Conservation (phyloP, 2,888 invertebrate species). For the Mesorhabditis belari region DNA sequence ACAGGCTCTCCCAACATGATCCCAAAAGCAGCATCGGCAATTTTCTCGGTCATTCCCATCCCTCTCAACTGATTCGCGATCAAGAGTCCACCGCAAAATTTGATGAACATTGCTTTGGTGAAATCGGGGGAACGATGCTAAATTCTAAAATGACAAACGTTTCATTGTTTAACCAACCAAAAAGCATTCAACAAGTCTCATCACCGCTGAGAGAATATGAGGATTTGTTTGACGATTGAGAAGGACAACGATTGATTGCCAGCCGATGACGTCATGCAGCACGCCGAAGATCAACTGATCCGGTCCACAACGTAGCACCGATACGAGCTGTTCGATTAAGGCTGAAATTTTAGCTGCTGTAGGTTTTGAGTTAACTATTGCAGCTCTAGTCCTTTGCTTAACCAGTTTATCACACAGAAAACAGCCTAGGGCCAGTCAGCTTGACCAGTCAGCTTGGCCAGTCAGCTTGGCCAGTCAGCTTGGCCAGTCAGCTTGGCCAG, state of each 20-base stretch:
- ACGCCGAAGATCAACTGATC: background rate
- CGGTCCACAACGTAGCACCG: background rate
- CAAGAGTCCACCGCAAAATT: constrained; percentile 38
- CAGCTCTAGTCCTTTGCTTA: no score
- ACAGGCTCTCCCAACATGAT: constrained; percentile 44
- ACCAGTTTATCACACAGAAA: background rate
- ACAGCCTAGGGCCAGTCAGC: no score
- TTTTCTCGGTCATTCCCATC: constrained; percentile 18
- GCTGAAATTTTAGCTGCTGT: background rate
- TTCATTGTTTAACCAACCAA: background rate
- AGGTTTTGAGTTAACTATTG: no score
- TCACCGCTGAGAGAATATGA: background rate
- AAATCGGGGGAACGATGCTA: constrained; percentile 29
- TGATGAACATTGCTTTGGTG: constrained; percentile 29
- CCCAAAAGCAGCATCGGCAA: constrained; percentile 43
- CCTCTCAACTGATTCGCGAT: constrained; percentile 42
- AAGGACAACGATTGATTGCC: background rate
- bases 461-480: no score
- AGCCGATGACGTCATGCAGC: background rate
- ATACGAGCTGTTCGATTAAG: background rate
- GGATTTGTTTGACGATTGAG: background rate
- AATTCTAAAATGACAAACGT: constrained; percentile 2
- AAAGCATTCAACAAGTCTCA: background rate
- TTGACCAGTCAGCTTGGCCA: no score
- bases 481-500: no score